phyloP scores from a whole-genome alignment of 2,888 invertebrate species.

The Drosophila anomalata region DNA sequence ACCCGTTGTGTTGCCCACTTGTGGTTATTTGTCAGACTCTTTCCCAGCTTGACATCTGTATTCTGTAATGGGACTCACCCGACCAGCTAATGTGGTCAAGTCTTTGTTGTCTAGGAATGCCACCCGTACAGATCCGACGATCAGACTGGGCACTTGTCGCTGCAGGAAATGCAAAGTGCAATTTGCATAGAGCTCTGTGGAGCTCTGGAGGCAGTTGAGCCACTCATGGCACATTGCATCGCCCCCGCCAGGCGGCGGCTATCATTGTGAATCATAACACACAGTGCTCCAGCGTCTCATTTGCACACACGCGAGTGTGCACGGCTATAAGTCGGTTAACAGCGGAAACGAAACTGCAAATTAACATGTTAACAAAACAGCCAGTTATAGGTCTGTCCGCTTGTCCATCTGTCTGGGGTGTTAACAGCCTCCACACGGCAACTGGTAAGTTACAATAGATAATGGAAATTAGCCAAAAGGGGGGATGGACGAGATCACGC shows the following conservation, averaged over 20 bases:
- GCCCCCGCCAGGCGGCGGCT: constrained; percentile 22
- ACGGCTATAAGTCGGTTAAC: constrained; percentile 45
- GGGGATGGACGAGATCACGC: constrained; percentile 22
- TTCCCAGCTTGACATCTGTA: constrained; percentile 37
- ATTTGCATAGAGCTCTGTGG: constrained; percentile 52
- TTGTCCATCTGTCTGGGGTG: constrained; percentile 30
- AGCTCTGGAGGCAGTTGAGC: neutral
- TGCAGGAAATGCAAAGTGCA: constrained; percentile 72
- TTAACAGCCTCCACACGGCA: constrained; percentile 44
- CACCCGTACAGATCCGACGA: neutral
- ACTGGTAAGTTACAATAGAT: constrained; percentile 24
- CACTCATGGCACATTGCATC: constrained; percentile 4
- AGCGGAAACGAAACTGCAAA: constrained; percentile 62
- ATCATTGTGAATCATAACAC: constrained; percentile 62
- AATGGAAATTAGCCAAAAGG: constrained; percentile 18
- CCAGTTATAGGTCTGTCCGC: constrained; percentile 56
- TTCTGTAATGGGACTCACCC: neutral
- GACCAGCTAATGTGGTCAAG: constrained; percentile 21
- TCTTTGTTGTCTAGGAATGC: constrained; percentile 43
- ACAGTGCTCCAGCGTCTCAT: constrained; percentile 32
- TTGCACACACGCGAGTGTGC: constrained; percentile 49
- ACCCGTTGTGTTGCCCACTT: constrained; percentile 24
- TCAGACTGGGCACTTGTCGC: constrained; percentile 47
- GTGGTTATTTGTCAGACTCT: constrained; percentile 46
- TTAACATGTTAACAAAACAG: constrained; percentile 76